These are phyloP conservation scores for Diarsia dahlii DNA, from an alignment of 2,888 invertebrate species.

Conservation along the genomic window DNA sequence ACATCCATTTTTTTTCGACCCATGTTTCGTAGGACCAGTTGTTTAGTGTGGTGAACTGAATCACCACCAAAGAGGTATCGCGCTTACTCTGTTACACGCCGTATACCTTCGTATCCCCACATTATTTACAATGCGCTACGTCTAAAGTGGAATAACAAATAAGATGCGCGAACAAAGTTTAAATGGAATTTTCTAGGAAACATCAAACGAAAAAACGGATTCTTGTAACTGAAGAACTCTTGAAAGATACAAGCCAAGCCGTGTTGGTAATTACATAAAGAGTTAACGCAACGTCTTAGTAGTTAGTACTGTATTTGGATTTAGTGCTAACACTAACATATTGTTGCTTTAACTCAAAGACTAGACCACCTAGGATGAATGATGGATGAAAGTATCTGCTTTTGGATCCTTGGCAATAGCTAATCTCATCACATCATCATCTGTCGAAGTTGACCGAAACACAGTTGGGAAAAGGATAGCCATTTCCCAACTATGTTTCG, in stretches of 20 bases:
- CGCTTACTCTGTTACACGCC: constrained; percentile 56
- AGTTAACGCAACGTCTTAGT: constrained; percentile 37
- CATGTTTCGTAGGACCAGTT: not conserved
- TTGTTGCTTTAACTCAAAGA: not conserved
- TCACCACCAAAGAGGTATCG: not conserved
- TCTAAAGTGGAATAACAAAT: constrained; percentile 71
- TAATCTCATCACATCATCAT: not conserved
- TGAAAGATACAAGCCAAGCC: constrained; percentile 57
- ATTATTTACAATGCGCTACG: constrained; percentile 75
- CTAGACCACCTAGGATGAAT: not conserved
- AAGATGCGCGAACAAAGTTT: constrained; percentile 65
- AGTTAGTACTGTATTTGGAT: constrained; percentile 30
- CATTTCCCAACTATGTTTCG: too few relatives aligned
- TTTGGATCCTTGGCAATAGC: not conserved
- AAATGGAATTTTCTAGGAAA: constrained; percentile 68
- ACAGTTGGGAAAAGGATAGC: too few relatives aligned
- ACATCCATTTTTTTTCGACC: too few relatives aligned
- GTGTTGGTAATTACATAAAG: constrained; percentile 54
- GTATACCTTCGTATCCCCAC: constrained; percentile 51
- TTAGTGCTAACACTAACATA: constrained; percentile 16
- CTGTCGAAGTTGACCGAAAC: too few relatives aligned
- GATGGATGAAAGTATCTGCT: not conserved
- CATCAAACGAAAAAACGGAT: constrained; percentile 61
- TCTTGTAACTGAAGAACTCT: constrained; percentile 64
- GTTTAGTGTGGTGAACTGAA: not conserved